Conservation (phyloP, 1,140 invertebrate genomes). For the Xylocopa sonorina region DNA sequence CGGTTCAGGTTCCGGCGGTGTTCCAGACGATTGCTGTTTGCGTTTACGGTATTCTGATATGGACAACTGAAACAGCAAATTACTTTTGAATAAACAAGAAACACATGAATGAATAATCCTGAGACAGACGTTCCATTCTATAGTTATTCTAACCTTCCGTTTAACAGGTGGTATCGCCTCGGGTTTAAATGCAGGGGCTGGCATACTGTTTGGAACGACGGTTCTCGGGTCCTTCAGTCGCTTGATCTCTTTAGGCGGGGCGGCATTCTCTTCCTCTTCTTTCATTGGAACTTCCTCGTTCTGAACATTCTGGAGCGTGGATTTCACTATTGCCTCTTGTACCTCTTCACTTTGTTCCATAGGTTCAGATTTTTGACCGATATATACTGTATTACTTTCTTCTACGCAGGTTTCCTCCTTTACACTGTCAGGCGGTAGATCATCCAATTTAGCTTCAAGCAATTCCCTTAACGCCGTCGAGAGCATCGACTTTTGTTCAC, state of each 20-base stretch:
- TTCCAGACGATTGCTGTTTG: conserved; percentile 82
- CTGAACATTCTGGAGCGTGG: neutral
- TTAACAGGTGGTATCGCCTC: conserved; percentile 76
- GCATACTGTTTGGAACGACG: conserved; percentile 75
- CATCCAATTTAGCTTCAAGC: conserved; percentile 74
- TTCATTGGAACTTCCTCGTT: conserved; percentile 32
- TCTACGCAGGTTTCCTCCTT: conserved; percentile 52
- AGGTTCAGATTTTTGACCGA: conserved; percentile 39
- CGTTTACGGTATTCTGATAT: conserved; percentile 88
- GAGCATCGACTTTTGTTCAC: conserved; percentile 73
- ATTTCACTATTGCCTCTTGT: conserved; percentile 1
- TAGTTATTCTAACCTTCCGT: conserved; percentile 80
- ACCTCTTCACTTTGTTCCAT: conserved; percentile 41
- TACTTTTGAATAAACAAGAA: conserved; percentile 23
- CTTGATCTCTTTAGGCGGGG: conserved; percentile 64
- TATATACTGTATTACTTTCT: conserved; percentile 31
- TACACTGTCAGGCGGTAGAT: conserved; percentile 45
- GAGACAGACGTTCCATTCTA: conserved; percentile 57
- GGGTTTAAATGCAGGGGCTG: conserved; percentile 66
- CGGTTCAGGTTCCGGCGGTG: conserved; percentile 76
- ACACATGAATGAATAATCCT: neutral
- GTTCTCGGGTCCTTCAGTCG: conserved; percentile 79
- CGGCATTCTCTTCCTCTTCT: conserved; percentile 61
- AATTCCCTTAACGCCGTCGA: conserved; percentile 75
- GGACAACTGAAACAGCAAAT: conserved; percentile 83